Base-by-base conservation (phyloP, 2,113 vertebrate genomes). In the Pimephales promelas region DNA sequence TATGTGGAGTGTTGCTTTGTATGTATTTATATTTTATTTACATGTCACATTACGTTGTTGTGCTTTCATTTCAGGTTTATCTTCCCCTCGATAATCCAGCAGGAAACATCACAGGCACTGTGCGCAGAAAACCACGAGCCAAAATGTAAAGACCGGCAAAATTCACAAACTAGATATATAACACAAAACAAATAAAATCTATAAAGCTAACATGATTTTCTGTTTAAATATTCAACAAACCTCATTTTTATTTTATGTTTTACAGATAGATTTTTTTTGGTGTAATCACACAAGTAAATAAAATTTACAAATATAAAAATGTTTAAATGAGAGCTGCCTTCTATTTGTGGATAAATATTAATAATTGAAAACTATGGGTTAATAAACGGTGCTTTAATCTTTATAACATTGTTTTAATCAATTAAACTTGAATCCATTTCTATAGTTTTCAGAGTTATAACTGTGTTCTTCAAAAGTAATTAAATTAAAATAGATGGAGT, bases 31-130 rank as follows among this genome's bases (percentile, higher is more conserved):
- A 40, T 40, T n/a, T 36, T 0, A 36, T 31, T 18, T 3, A 54
- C 18, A 36, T 4, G 14, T 64, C 28, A 36, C 64, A 36, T 9
- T 31, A 34, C 20, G 31, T 68, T 68, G 64, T 22, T 68, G 64
- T 68, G 31, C 64, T 45, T 68, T 9, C 31, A 31, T 84, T 26
- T 52, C 90, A 99, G 97, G 96, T 99, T 81, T 92, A 98, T 76
- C 88, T 97, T 83, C 95, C 98, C 10, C 87, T 95, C 61, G 97
- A 99, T 85, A 92, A 93, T 88, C 98, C 98, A 0, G 96, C 95
- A 2, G 97, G 97, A 8, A 97, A 93, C 91, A 99, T 98, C 59
- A 91, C 95, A 36, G 97, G 96, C n/a, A 98, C 94, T 0, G 91
- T 99, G 40, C 88, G 94, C 86, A 95, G 96, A 88, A 96, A 92